A percentile compares a stretch with the other conserved stretches of the same genome.
Conservation (phyloP, 2,113 vertebrate species). For the Trematocara stigmaticum region DNA sequence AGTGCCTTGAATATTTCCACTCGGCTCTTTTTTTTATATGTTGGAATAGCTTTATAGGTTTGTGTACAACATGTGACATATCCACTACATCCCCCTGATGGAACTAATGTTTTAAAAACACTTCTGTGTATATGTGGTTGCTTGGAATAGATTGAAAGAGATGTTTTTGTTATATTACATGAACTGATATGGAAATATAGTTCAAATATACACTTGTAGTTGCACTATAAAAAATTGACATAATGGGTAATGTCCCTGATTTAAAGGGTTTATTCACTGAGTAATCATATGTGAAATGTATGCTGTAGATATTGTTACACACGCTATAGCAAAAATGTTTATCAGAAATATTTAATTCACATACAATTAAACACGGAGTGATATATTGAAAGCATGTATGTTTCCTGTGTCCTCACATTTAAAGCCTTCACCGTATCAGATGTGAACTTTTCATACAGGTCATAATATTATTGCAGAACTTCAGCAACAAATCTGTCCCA, state of each 20-base stretch:
- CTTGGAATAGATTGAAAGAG: neutral
- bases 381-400: neutral
- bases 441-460: neutral
- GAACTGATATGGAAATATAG: neutral
- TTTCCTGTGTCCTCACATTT: neutral
- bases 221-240: constrained; percentile 28
- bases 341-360: constrained; percentile 9
- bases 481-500: neutral
- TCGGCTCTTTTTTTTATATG: neutral
- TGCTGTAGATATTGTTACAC: neutral
- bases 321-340: neutral
- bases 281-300: neutral
- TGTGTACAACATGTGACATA: neutral
- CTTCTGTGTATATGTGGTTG: neutral
- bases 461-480: too few relatives aligned
- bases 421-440: neutral
- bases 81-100: neutral
- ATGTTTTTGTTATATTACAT: constrained; percentile 11
- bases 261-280: constrained; percentile 7
- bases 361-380: neutral
- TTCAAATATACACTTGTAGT: constrained; percentile 12
- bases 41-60: constrained; percentile 33
- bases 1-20: constrained; percentile 55
- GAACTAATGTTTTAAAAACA: constrained; percentile 26
- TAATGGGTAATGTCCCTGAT: neutral